Base-by-base conservation (phyloP, 1,140 invertebrate species). In the Dendrolimus punctatus region DNA sequence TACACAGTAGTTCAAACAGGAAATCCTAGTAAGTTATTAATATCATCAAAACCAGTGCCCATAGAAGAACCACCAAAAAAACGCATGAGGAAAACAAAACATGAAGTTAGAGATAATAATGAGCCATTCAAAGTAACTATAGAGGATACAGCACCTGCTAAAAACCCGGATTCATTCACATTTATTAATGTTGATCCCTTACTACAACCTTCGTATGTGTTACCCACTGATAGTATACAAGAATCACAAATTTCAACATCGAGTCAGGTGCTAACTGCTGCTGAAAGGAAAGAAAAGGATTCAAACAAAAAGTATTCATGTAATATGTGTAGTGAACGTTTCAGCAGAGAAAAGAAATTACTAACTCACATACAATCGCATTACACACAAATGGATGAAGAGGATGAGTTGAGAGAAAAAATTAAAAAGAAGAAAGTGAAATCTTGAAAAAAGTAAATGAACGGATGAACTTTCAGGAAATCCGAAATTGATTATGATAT, bases 211-310 rank as follows among this genome's bases (percentile, higher is more conserved):
- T 82, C 76, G n/a, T 86, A 86, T 59, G 83, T 86, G 23, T 51
- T 86, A 7, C 83, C 83, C 4, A 86, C 83, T 3, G 65, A 80
- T 57, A 84, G 71, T 52, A 78, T 83, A 8, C 80, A 86, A 52
- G 83, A 86, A 61, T 81, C 80, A n/a, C 80, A 84, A 72, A 83
- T 84, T 46, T 73, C 81, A 4, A 83, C 80, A 6, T 79, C 79
- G 5, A 77, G 73, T 2, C 46, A 23, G 23, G 23, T 23, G 23
- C 23, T 23, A 23, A 23, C 67, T 5, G 51, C 51, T 6, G 55
- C 48, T 8, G 63, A 64, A 23, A 54, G 39, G 40, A 67, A 57
- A 42, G 42, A 57, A 39, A 37, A 37, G 39, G 57, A 65, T 53
- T 62, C 5, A 43, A 58, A 49, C 9, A 66, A 71, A 8, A 61